Evolutionary conservation across 2,888 invertebrate genomes (phyloP).

Genomic region (Cephus rjabovi): DNA sequence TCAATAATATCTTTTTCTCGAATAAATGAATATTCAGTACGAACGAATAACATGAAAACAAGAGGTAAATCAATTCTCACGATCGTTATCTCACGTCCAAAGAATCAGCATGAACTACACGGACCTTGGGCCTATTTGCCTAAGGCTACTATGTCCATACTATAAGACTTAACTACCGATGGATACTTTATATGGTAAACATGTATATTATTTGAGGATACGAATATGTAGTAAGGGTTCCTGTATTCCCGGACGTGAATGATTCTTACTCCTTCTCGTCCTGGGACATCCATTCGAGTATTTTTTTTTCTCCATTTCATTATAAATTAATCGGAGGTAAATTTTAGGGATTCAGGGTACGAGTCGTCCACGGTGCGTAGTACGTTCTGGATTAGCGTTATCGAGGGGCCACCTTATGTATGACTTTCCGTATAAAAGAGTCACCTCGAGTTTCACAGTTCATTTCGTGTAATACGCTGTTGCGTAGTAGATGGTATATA

Average conservation of each 20-base stretch:
- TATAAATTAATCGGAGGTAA: background rate
- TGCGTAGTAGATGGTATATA: background rate
- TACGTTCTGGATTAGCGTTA: background rate
- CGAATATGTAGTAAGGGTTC: conserved; percentile 54
- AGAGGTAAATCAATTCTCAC: conserved; percentile 19
- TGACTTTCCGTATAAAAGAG: background rate
- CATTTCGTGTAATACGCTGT: background rate
- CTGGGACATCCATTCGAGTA: no score
- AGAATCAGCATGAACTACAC: conserved; percentile 46
- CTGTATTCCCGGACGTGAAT: conserved; percentile 52
- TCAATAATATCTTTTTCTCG: background rate
- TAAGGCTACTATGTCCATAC: conserved; percentile 64
- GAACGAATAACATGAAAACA: background rate
- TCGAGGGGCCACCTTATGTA: background rate
- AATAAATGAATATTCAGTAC: background rate
- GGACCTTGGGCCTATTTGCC: conserved; percentile 59
- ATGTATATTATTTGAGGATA: conserved; percentile 62
- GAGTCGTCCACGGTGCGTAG: background rate
- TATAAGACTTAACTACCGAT: conserved; percentile 66
- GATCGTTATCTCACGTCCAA: conserved; percentile 38
- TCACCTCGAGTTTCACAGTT: background rate
- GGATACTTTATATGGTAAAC: conserved; percentile 58
- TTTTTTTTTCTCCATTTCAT: background rate
- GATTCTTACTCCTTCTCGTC: background rate
- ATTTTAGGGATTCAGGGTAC: background rate